Conservation (phyloP, 2,888 invertebrate species). For the Sesia apiformis region DNA sequence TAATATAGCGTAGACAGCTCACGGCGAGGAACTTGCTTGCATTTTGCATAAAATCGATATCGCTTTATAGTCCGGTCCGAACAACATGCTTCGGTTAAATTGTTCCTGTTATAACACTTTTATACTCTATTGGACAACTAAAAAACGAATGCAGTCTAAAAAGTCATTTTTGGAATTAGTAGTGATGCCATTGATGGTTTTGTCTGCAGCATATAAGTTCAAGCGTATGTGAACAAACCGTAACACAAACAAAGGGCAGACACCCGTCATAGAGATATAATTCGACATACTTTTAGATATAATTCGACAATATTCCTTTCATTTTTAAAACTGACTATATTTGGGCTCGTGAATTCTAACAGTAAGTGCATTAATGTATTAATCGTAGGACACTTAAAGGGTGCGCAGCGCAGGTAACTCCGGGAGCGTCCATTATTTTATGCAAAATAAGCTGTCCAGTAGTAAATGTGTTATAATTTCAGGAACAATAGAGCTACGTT, state of each 20-base stretch:
- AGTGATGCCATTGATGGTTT: no score
- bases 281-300: no score
- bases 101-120: background rate
- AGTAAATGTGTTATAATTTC: slow-evolving; percentile 43
- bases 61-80: slow-evolving; percentile 10
- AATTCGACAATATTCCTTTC: background rate
- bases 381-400: slow-evolving; percentile 13
- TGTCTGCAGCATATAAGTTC: no score
- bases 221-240: no score
- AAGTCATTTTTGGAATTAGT: no score
- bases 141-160: no score
- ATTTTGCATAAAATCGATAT: slow-evolving; percentile 68
- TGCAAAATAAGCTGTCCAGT: slow-evolving; percentile 45
- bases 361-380: slow-evolving; percentile 54
- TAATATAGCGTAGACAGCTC: slow-evolving; percentile 39
- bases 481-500: slow-evolving; percentile 45
- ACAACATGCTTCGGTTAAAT: background rate
- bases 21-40: slow-evolving; percentile 45
- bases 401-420: slow-evolving; percentile 24
- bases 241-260: no score
- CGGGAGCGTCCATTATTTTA: slow-evolving; percentile 49
- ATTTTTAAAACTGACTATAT: slow-evolving; percentile 26
- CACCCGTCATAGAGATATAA: no score
- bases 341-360: slow-evolving; percentile 28
- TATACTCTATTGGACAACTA: no score